These are phyloP conservation scores for Thripadectes ignobilis DNA, from an alignment of 2,797 vertebrate genomes.

Conservation along the genomic window DNA sequence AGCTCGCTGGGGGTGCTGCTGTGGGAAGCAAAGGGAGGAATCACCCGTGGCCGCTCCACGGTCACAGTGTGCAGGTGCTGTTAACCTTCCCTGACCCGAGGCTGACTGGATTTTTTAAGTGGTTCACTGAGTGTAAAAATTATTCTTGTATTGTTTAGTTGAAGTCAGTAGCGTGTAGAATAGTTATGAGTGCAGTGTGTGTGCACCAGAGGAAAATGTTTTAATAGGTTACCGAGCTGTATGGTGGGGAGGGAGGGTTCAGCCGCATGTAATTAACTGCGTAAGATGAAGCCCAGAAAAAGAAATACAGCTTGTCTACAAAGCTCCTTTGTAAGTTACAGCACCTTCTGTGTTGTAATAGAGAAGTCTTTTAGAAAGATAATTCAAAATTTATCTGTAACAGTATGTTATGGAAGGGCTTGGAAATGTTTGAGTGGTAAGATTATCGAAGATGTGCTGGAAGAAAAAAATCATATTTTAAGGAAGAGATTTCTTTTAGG, in stretches of 20 bases:
- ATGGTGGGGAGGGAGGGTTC: not conserved
- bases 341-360: not conserved
- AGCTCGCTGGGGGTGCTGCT: fast-evolving
- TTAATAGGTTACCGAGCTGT: not conserved
- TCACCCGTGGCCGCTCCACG: fast-evolving
- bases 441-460: not conserved
- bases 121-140: not conserved
- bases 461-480: not conserved
- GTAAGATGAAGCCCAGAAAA: not conserved
- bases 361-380: not conserved
- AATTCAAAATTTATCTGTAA: constrained; percentile 1
- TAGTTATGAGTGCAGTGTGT: not conserved
- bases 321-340: not conserved
- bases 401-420: not conserved
- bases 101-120: not conserved
- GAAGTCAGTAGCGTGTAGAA: not conserved
- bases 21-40: not conserved
- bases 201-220: not conserved
- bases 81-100: fast-evolving
- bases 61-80: fast-evolving
- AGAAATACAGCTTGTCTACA: not conserved
- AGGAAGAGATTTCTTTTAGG: not conserved
- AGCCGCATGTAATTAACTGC: not conserved
- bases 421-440: not conserved
- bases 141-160: not conserved